These are phyloP conservation scores for Dreissena polymorpha DNA, from an alignment of 1,140 invertebrate genomes.

Conservation along the genomic window DNA sequence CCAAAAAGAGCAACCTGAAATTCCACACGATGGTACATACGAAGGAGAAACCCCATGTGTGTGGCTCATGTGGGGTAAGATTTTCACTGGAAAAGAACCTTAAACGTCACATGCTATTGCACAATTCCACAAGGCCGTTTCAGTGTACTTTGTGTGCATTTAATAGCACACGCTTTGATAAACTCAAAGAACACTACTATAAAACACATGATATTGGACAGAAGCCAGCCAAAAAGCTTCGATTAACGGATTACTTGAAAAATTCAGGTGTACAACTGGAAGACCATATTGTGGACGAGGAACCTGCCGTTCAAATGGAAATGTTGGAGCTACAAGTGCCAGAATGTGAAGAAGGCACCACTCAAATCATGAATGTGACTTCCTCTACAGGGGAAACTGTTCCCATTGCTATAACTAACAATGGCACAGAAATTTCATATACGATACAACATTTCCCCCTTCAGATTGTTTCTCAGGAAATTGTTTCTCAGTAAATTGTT, in stretches of 20 bases:
- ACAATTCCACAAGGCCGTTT: constrained; percentile 62
- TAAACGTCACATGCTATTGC: constrained; percentile 72
- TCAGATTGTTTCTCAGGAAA: constrained; percentile 30
- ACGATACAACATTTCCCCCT: constrained; percentile 38
- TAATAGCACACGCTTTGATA: constrained; percentile 82
- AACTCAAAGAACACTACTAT: constrained; percentile 81
- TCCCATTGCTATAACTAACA: constrained; percentile 43
- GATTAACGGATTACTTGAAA: constrained; percentile 49
- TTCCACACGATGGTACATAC: constrained; percentile 81
- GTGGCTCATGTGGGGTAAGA: constrained; percentile 82
- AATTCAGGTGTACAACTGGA: constrained; percentile 5
- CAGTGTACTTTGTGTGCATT: constrained; percentile 79
- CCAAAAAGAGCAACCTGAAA: constrained; percentile 80
- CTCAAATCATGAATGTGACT: constrained; percentile 45
- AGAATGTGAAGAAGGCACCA: constrained; percentile 7
- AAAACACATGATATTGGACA: constrained; percentile 70
- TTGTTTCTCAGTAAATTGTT: constrained; percentile 23
- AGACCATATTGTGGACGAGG: background rate
- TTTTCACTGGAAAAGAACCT: constrained; percentile 76
- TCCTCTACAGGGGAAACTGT: constrained; percentile 40
- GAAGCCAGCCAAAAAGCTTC: constrained; percentile 58
- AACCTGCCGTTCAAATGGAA: constrained; percentile 16
- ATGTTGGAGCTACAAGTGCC: constrained; percentile 39
- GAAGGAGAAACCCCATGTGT: constrained; percentile 84
- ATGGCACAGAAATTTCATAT: constrained; percentile 29